Base-by-base conservation (phyloP, 92 coral and sea anemone species). In the Pocillopora meandrina region DNA sequence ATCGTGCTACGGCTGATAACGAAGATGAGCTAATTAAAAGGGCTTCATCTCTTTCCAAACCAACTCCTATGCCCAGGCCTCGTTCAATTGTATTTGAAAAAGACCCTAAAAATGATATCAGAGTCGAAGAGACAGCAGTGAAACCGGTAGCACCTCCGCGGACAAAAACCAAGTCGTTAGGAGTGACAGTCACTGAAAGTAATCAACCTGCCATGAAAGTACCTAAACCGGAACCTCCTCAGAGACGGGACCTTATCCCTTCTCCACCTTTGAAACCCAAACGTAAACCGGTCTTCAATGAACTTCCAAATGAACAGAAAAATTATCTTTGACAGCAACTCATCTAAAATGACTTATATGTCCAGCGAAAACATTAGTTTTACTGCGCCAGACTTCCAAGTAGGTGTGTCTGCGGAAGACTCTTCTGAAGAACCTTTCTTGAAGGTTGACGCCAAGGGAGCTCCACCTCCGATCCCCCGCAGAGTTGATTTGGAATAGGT, bases 401-500 rank as follows among this genome's bases (percentile, higher is more conserved):
- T 31, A 12, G 20, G 34, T 60, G 86, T 1, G 7, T 57, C 47
- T 13, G 21, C 31, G 11, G 31, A 73, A 52, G 80, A 56, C 62
- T 36, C 56, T 3, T 47, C 63, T 21, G 47, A 58, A 56, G 86
- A 20, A 21, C 76, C 72, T n/a, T 47, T 67, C 59, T 33, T 47
- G 31, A 67, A 31, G n/a, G 78, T 31, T 47, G 69, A 35, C 14
- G 2, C 78, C 64, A 84, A 81, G 56, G 83, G 81, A 65, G 47
- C 87, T 17, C 94, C 94, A 17, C 94, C 95, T 1, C 90, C 95
- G 23, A 73, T 91, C 17, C 95, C 95, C 10, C 91, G 80, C 47
- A 85, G 95, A 71, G 90, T 85, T 7, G 95, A 91, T 65, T 74
- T 91, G 47, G 94, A 91, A 82, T 90, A 75, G 77, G 12, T 63